phyloP scores from a whole-genome alignment of 1,140 invertebrate genomes.

The Lepidurus arcticus region DNA sequence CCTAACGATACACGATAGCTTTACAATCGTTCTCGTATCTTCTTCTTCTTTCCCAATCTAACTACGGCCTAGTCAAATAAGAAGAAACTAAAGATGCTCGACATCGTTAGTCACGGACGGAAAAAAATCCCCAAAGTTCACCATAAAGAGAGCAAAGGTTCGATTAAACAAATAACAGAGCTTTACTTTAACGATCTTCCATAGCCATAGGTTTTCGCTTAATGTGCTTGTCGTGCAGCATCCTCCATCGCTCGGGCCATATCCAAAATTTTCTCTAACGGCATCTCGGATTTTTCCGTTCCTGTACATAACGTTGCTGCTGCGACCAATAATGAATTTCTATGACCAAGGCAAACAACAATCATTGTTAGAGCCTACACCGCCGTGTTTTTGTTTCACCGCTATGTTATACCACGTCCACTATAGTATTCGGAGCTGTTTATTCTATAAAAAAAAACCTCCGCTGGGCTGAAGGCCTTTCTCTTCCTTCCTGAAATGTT shows the following conservation, averaged over 20 bases:
- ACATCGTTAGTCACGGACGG: neutral
- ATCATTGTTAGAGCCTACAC: neutral
- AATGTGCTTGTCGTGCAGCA: too few relatives aligned
- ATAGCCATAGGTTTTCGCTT: neutral
- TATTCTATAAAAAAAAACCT: neutral
- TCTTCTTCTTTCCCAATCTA: too few relatives aligned
- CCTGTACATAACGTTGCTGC: neutral
- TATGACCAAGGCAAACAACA: neutral
- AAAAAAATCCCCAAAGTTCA: neutral
- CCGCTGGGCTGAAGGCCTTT: neutral
- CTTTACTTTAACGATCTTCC: neutral
- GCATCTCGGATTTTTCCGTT: too few relatives aligned
- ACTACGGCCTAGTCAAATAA: too few relatives aligned
- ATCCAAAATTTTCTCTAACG: too few relatives aligned
- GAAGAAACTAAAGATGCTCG: neutral
- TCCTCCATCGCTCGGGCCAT: too few relatives aligned
- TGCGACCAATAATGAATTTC: neutral
- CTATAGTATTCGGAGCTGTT: neutral
- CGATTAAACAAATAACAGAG: constrained; percentile 1
- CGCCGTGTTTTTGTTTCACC: too few relatives aligned
- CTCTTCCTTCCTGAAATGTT: too few relatives aligned
- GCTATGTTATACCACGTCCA: too few relatives aligned
- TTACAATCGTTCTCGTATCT: too few relatives aligned
- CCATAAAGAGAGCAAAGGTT: neutral
- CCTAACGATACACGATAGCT: too few relatives aligned